Conservation (phyloP, 2,888 invertebrate species). For the Tipula unca region DNA sequence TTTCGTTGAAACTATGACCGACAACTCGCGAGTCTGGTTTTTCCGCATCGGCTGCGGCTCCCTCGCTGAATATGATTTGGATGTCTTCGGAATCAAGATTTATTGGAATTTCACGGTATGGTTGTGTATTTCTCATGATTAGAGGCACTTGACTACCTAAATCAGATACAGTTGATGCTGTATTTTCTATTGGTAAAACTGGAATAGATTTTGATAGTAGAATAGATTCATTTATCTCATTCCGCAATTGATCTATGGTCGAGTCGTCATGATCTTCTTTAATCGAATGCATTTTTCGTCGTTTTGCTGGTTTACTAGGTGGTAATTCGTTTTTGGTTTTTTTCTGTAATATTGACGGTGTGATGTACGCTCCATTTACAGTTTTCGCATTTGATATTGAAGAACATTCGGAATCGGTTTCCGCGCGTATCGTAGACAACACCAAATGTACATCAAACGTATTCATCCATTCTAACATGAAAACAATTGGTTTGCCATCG, state of each 20-base stretch:
- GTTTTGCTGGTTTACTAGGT: background rate
- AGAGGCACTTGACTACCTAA: background rate
- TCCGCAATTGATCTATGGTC: background rate
- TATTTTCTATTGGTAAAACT: background rate
- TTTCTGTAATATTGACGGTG: background rate
- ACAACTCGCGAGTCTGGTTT: slow-evolving; percentile 24
- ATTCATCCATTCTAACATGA: slow-evolving; percentile 60
- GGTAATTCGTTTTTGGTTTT: background rate
- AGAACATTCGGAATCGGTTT: background rate
- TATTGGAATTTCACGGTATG: background rate
- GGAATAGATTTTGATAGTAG: background rate
- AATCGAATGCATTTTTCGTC: background rate
- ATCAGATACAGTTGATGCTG: background rate
- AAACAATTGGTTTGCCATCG: slow-evolving; percentile 69
- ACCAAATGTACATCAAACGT: slow-evolving; percentile 74
- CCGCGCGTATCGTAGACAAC: slow-evolving; percentile 50
- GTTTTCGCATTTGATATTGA: background rate
- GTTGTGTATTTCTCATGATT: background rate
- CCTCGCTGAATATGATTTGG: slow-evolving; percentile 1
- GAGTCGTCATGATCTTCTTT: background rate
- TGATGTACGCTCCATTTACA: background rate
- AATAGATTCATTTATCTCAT: background rate
- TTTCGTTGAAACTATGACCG: slow-evolving; percentile 24
- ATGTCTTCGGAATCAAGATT: slow-evolving; percentile 19
- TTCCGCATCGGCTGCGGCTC: background rate